phyloP scores from a whole-genome alignment of 2,113 vertebrate species.

The Anoura caudifer region DNA sequence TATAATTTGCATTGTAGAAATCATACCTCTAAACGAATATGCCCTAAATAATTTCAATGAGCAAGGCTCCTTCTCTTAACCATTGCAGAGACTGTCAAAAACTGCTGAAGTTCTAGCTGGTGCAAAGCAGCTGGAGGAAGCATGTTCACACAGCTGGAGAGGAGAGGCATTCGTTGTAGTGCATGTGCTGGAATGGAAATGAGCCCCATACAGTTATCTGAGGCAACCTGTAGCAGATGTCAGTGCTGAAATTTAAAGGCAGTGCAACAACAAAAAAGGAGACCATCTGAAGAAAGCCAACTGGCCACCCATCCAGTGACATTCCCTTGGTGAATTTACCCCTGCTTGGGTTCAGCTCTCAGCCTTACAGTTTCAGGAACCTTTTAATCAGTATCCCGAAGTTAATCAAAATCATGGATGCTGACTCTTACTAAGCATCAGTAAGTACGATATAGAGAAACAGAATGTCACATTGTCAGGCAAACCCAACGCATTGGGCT shows the following conservation, averaged over 20 bases:
- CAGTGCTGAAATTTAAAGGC: not conserved
- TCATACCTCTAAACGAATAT: not conserved
- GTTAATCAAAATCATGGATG: not conserved
- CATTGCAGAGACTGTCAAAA: not conserved
- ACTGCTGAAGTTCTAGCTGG: not conserved
- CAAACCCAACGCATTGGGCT: not conserved
- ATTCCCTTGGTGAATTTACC: not conserved
- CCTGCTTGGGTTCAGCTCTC: not conserved
- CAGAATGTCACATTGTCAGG: not conserved
- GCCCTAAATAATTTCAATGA: not conserved
- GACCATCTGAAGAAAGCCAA: not conserved
- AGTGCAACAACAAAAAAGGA: not conserved
- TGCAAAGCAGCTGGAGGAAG: not conserved
- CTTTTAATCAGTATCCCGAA: not conserved
- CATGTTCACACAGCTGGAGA: not conserved
- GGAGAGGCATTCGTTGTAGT: not conserved
- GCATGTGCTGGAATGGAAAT: not conserved
- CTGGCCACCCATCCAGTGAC: not conserved
- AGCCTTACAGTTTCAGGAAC: not conserved
- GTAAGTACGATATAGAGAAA: not conserved
- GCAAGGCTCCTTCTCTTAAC: not conserved
- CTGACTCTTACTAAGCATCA: not conserved
- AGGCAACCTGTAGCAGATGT: not conserved
- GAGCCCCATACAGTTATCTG: not conserved
- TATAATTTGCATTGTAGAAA: not conserved